Percentiles rank a stretch among this genome's conserved stretches.
Evolutionary conservation across 2,113 vertebrate genomes (phyloP).

Genomic region (Lonchura striata): DNA sequence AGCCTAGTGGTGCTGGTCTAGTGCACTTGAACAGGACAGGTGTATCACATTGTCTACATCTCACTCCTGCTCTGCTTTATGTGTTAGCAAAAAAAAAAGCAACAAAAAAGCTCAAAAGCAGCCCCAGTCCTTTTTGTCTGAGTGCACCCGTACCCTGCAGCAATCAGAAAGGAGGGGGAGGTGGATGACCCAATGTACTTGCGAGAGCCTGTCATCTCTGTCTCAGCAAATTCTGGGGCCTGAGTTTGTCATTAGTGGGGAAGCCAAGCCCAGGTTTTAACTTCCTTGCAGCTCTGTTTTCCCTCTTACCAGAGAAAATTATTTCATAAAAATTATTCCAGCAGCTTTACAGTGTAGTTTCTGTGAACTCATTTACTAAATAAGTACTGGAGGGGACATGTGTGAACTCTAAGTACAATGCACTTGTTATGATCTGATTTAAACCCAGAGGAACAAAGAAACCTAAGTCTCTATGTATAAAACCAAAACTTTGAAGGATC

Average conservation of each 20-base stretch:
- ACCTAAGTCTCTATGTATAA: neutral
- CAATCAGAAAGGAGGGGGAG: neutral
- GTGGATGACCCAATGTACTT: constrained; percentile 1
- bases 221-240: constrained; percentile 55
- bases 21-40: neutral
- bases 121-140: neutral
- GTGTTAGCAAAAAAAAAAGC: neutral
- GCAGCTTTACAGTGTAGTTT: neutral
- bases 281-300: constrained; percentile 60
- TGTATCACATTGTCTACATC: neutral
- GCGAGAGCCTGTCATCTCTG: constrained; percentile 58
- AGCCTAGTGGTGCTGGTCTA: neutral
- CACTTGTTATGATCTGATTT: neutral
- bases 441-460: neutral
- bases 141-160: constrained; percentile 25
- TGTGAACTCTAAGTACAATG: neutral
- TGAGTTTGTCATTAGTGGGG: constrained; percentile 40
- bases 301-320: constrained; percentile 32
- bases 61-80: neutral
- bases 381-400: constrained; percentile 7
- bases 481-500: neutral
- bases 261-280: constrained; percentile 56
- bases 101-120: neutral
- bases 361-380: constrained; percentile 45
- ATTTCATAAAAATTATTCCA: constrained; percentile 51